phyloP scores from a whole-genome alignment of 1,140 invertebrate species.

The Cecropterus lyciades region DNA sequence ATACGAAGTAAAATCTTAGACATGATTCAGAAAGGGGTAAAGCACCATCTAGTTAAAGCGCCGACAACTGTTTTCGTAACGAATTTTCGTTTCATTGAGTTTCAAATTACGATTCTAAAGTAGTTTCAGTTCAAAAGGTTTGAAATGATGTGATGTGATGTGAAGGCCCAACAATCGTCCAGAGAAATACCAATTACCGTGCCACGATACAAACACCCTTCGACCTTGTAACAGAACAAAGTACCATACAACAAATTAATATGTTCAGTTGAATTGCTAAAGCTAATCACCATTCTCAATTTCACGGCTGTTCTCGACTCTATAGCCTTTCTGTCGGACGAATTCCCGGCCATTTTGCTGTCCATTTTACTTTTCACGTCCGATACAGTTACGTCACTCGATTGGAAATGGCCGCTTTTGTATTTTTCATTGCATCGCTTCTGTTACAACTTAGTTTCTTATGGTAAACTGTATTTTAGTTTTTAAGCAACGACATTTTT shows the following conservation, averaged over 20 bases:
- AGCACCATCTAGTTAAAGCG: too few species aligned
- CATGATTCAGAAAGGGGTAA: too few species aligned
- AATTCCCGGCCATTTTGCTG: conserved; percentile 25
- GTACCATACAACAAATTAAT: not conserved
- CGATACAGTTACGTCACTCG: conserved; percentile 32
- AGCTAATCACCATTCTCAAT: conserved; percentile 34
- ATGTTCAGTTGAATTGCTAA: not conserved
- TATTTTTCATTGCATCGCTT: conserved; percentile 17
- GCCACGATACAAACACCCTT: too few species aligned
- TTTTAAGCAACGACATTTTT: conserved; percentile 1
- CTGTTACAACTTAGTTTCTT: conserved; percentile 18
- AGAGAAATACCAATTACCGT: too few species aligned
- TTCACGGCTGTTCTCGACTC: conserved; percentile 31
- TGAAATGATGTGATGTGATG: too few species aligned
- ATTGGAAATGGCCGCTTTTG: conserved; percentile 34
- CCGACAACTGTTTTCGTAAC: too few species aligned
- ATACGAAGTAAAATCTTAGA: too few species aligned
- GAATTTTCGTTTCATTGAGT: too few species aligned
- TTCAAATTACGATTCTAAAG: too few species aligned
- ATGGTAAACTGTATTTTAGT: conserved; percentile 1
- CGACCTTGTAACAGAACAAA: not conserved
- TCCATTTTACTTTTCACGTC: conserved; percentile 34
- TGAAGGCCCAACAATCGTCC: too few species aligned
- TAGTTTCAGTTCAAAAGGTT: too few species aligned
- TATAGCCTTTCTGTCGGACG: conserved; percentile 23